Base-by-base conservation (phyloP, 2,113 vertebrate genomes). In the Artemisiospiza belli region DNA sequence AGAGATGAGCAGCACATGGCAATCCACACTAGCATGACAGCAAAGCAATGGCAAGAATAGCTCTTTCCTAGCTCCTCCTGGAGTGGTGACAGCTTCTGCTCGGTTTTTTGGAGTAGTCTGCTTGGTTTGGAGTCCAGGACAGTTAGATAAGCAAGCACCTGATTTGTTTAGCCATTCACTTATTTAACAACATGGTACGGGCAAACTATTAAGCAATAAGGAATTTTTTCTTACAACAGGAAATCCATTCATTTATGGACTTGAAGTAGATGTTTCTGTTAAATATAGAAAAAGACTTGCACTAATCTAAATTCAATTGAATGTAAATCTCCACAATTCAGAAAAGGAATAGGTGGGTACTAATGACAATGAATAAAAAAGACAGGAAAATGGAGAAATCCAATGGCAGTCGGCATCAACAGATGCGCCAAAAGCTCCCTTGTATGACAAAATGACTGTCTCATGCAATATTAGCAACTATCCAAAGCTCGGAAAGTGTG, bases 391-490 rank as follows among this genome's bases (percentile, higher is more conserved):
- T 61, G 23, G 68, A 90, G 52, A 78, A 86, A 89, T 72, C 68
- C 49, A 74, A 39, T 79, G 83, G 83, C 87, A 97, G 73, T 81
- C 6, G 0, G 51, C 62, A 89, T 63, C 82, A 81, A 87, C 46
- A 90, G 73, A 87, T 67, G 63, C 80, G 83, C 77, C 83, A 74
- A 92, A 90, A 92, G 44, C 70, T 89, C 64, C 61, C 35, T 80
- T 83, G 66, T 81, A 81, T 95, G 82, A 87, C 87, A 89, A 92
- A 97, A 73, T 90, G 49, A 84, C 79, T 95, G 92, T 76, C 90
- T 91, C 57, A 54, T 92, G 92, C 96, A 92, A 95, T 95, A 96
- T 95, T 95, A 97, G 93, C 93, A 94, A 72, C 79, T 92, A 77
- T 84, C 87, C 72, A 83, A 66, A 92, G 83, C 69, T 37, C 82